phyloP scores from a whole-genome alignment of 1,140 invertebrate genomes.

The Aphaenogaster ashmeadi region DNA sequence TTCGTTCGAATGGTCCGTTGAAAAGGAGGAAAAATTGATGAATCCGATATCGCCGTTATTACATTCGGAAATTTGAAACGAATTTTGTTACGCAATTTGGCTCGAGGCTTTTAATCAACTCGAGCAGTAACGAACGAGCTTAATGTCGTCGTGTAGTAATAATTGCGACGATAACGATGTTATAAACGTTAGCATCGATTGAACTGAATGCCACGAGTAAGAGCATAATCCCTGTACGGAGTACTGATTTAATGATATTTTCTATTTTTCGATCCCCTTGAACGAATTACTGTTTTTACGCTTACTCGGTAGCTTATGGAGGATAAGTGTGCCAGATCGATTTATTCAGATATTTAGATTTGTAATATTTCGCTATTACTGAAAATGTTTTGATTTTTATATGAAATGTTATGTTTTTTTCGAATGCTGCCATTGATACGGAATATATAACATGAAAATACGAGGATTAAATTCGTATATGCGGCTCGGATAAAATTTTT shows the following conservation, averaged over 20 bases:
- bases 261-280: conserved; percentile 21
- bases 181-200: conserved; percentile 21
- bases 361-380: neutral
- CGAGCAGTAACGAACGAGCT: conserved; percentile 9
- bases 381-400: conserved; percentile 2
- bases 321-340: neutral
- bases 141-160: conserved; percentile 20
- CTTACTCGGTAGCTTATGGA: neutral
- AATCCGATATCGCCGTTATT: conserved; percentile 40
- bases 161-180: conserved; percentile 26
- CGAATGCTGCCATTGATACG: neutral
- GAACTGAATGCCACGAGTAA: conserved; percentile 13
- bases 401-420: conserved; percentile 1
- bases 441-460: conserved; percentile 15
- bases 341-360: conserved; percentile 50
- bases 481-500: neutral
- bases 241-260: conserved; percentile 28
- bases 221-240: conserved; percentile 4
- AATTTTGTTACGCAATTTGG: conserved; percentile 32
- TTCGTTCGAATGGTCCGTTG: neutral
- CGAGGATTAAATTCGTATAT: conserved; percentile 14
- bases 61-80: conserved; percentile 31
- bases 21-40: conserved; percentile 39
- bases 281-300: neutral
- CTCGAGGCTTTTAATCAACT: conserved; percentile 35